Evolutionary conservation across 2,888 invertebrate genomes (phyloP).

Genomic region (Machimus atricapillus): DNA sequence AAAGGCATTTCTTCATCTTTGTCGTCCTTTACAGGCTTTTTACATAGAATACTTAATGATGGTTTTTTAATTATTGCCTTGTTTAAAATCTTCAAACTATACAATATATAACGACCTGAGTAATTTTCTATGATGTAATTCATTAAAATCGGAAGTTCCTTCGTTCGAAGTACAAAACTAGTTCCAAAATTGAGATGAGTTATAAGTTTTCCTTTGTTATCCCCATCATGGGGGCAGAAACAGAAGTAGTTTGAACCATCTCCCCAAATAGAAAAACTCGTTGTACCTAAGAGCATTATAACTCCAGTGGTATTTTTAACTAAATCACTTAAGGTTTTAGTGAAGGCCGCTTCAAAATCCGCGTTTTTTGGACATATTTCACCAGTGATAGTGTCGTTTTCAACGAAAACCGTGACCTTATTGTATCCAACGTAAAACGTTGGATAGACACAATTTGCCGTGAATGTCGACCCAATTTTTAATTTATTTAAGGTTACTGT

Average conservation of each 20-base stretch:
- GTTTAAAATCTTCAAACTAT: slow-evolving; percentile 4
- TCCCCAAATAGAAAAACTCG: slow-evolving; percentile 49
- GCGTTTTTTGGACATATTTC: slow-evolving; percentile 1
- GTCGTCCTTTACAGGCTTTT: neutral
- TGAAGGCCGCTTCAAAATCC: neutral
- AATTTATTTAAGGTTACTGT: slow-evolving; percentile 44
- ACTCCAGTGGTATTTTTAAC: slow-evolving; percentile 42
- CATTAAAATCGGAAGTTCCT: slow-evolving; percentile 14
- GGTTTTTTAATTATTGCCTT: neutral
- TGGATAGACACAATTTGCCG: slow-evolving; percentile 48
- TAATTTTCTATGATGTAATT: neutral
- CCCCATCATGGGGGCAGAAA: slow-evolving; percentile 45
- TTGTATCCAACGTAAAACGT: slow-evolving; percentile 46
- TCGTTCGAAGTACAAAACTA: neutral
- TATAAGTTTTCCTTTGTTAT: slow-evolving; percentile 36
- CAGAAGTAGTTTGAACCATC: slow-evolving; percentile 29
- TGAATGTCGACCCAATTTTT: slow-evolving; percentile 43
- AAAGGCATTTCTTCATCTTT: neutral
- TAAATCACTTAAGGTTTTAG: slow-evolving; percentile 37
- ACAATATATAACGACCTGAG: neutral
- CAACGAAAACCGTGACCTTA: slow-evolving; percentile 47
- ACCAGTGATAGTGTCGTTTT: slow-evolving; percentile 27
- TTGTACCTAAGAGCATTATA: slow-evolving; percentile 45
- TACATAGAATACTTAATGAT: neutral
- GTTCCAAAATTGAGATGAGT: slow-evolving; percentile 17